Conservation (phyloP, 1,140 invertebrate species). For the Drosophila bifasciata region DNA sequence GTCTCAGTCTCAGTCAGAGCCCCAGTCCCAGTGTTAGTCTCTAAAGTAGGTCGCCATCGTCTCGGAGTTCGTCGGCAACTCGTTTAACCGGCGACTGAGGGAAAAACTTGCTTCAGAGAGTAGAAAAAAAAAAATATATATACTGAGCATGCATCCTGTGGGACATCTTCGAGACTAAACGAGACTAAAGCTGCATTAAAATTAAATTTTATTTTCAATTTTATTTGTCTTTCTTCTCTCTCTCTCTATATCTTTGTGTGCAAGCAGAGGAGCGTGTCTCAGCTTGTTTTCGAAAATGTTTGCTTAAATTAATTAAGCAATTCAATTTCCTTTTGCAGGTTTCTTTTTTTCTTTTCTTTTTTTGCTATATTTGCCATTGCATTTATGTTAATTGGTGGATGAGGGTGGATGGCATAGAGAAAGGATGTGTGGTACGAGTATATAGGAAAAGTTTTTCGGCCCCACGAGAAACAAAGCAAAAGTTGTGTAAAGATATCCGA, state of each 20-base stretch:
- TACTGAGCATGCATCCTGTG: constrained; percentile 53
- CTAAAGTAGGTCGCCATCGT: constrained; percentile 66
- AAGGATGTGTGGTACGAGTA: constrained; percentile 13
- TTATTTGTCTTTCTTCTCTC: constrained; percentile 37
- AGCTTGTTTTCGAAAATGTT: no score
- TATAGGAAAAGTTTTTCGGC: not conserved
- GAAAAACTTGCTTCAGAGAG: constrained; percentile 35
- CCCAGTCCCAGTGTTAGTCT: constrained; percentile 24
- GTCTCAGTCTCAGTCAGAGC: constrained; percentile 14
- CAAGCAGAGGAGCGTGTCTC: constrained; percentile 23
- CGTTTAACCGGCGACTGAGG: constrained; percentile 63
- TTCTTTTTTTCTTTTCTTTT: constrained; percentile 16
- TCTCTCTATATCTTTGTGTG: constrained; percentile 15
- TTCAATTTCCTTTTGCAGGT: constrained; percentile 64
- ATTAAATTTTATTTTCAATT: constrained; percentile 72
- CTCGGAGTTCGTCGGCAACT: constrained; percentile 45
- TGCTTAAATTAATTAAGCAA: constrained; percentile 71
- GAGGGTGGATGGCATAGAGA: constrained; percentile 18
- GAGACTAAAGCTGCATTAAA: constrained; percentile 52
- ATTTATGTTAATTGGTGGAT: constrained; percentile 69
- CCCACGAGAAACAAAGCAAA: no score
- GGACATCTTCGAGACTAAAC: constrained; percentile 39
- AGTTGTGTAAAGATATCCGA: no score
- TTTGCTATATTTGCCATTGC: constrained; percentile 49
- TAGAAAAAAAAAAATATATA: constrained; percentile 1